Conservation (phyloP, 2,888 invertebrate genomes). For the Xanthorhoe designata region DNA sequence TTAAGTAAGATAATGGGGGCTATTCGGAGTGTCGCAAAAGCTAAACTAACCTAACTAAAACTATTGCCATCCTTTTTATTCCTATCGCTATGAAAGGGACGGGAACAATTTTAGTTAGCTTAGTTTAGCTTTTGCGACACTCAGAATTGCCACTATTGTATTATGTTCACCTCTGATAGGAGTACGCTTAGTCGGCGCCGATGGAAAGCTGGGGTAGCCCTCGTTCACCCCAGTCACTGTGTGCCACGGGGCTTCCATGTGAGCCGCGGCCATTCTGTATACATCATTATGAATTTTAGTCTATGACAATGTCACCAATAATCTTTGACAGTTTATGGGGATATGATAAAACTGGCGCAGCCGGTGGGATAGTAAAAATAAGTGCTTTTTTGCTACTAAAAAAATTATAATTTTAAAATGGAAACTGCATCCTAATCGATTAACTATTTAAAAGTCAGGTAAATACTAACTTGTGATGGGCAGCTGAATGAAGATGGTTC, state of each 20-base stretch:
- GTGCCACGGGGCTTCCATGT: conserved; percentile 91
- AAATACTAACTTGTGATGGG: conserved; percentile 87
- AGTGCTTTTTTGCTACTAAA: too few species aligned
- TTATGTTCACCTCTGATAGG: conserved; percentile 90
- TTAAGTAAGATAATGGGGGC: too few species aligned
- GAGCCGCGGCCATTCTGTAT: conserved; percentile 76
- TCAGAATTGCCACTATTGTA: too few species aligned
- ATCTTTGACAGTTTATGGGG: not conserved
- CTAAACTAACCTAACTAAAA: too few species aligned
- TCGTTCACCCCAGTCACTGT: conserved; percentile 85
- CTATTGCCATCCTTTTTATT: too few species aligned
- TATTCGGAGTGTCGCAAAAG: too few species aligned
- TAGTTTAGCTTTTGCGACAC: too few species aligned
- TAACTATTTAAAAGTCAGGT: not conserved
- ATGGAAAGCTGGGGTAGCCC: conserved; percentile 89
- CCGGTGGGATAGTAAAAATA: not conserved
- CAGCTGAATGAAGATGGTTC: conserved; percentile 92
- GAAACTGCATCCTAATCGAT: not conserved
- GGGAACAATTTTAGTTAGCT: too few species aligned
- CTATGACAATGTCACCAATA: too few species aligned
- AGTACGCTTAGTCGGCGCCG: conserved; percentile 90
- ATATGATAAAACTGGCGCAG: not conserved
- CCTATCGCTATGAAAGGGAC: too few species aligned
- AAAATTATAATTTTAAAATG: too few species aligned
- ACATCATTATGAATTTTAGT: conserved; percentile 6